Conservation (phyloP, 1,140 invertebrate species). For the Ips typographus region DNA sequence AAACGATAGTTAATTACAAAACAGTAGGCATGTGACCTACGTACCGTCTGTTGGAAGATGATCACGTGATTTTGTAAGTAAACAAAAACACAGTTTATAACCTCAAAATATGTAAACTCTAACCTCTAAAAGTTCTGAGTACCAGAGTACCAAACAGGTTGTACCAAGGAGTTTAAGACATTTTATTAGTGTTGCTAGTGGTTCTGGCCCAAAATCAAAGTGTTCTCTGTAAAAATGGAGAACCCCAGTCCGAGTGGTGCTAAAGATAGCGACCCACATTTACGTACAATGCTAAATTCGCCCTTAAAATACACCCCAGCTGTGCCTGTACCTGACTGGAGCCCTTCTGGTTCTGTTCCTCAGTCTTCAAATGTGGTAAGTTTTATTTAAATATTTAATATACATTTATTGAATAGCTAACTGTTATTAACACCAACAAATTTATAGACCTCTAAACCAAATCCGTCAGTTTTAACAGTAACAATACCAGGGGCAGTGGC, state of each 20-base stretch:
- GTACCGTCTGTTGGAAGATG: too few species aligned
- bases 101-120: too few species aligned
- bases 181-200: too few species aligned
- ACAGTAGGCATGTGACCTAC: too few species aligned
- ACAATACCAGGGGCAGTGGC: constrained; percentile 43
- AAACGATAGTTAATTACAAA: too few species aligned
- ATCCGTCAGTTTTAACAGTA: constrained; percentile 42
- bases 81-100: too few species aligned
- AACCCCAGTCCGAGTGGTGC: neutral
- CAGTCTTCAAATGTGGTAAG: constrained; percentile 19
- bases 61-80: too few species aligned
- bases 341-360: constrained; percentile 26
- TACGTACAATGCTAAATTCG: constrained; percentile 47
- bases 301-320: constrained; percentile 46
- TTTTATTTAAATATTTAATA: neutral
- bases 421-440: too few species aligned
- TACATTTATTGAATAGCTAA: too few species aligned
- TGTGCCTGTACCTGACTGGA: constrained; percentile 49
- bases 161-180: too few species aligned
- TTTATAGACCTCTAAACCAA: constrained; percentile 30
- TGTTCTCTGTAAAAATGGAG: neutral
- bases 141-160: too few species aligned
- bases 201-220: neutral
- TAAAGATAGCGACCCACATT: constrained; percentile 39
- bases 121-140: too few species aligned